These are phyloP conservation scores for Spongia lamella DNA, from an alignment of 37 sponge, comb jelly and placozoan species.

Conservation along the genomic window DNA sequence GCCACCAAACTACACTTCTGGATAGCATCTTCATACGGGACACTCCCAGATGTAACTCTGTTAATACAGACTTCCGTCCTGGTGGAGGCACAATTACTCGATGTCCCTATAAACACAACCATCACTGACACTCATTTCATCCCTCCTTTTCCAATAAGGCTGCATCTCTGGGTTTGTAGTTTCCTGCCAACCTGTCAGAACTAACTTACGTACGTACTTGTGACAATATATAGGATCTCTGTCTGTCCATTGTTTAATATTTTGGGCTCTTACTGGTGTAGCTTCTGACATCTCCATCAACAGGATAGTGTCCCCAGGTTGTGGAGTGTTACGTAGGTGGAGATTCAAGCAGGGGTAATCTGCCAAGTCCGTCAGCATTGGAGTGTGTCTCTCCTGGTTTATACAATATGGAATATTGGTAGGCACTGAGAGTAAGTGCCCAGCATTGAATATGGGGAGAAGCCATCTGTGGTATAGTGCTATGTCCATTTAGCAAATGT, in stretches of 20 bases:
- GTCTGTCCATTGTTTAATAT: not conserved
- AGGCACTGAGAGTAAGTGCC: not conserved
- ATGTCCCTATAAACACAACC: not conserved
- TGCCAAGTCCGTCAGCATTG: not conserved
- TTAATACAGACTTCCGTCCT: not conserved
- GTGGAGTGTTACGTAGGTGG: not conserved
- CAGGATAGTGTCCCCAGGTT: not conserved
- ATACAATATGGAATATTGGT: constrained; percentile 3
- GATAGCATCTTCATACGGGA: not conserved
- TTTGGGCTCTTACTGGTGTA: not conserved
- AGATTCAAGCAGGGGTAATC: not conserved
- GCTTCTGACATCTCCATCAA: not conserved
- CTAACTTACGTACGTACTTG: not conserved
- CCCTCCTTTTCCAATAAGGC: too few species aligned
- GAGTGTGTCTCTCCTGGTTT: too few species aligned
- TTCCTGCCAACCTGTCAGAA: not conserved
- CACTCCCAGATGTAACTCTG: not conserved
- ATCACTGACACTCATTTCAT: too few species aligned
- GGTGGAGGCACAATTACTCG: not conserved
- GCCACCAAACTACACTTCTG: constrained; percentile 1
- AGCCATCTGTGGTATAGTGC: not conserved
- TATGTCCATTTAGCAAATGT: not conserved
- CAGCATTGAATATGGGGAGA: not conserved
- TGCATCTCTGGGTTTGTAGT: too few species aligned
- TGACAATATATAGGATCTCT: not conserved